A percentile compares a stretch with the other conserved stretches of the same genome.
phyloP scores from a whole-genome alignment of 2,113 vertebrate species.

The Sterrhoptilus dennistouni region DNA sequence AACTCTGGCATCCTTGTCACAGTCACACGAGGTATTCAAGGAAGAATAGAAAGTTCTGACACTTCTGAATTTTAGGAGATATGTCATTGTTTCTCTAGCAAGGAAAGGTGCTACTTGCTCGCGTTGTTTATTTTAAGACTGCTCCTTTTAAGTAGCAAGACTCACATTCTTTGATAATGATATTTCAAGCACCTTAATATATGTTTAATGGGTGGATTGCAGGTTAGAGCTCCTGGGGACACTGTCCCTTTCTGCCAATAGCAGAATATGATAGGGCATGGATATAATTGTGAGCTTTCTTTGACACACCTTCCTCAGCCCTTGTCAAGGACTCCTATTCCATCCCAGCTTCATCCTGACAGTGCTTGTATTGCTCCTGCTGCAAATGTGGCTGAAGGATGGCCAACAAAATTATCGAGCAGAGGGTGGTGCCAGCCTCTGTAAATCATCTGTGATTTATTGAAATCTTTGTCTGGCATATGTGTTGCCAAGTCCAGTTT shows the following conservation, averaged over 20 bases:
- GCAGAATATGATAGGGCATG: background rate
- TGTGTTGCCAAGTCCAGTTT: slow-evolving; percentile 11
- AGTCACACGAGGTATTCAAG: background rate
- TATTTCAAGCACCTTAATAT: background rate
- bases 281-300: background rate
- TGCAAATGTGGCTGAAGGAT: background rate
- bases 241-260: background rate
- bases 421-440: slow-evolving; percentile 9
- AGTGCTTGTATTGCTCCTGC: slow-evolving; percentile 7
- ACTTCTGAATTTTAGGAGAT: background rate
- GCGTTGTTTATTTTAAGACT: background rate
- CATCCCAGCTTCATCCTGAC: background rate
- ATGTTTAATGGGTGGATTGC: background rate
- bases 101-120: background rate
- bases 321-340: background rate
- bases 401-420: background rate
- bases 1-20: background rate
- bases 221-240: background rate
- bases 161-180: background rate
- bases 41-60: background rate
- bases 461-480: slow-evolving; percentile 22
- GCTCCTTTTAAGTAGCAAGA: background rate
- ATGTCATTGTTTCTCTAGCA: background rate
- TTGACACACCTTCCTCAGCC: background rate
- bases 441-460: slow-evolving; percentile 18